These are phyloP conservation scores for Aspidapion aeneum DNA, from an alignment of 2,888 invertebrate genomes.

Conservation along the genomic window DNA sequence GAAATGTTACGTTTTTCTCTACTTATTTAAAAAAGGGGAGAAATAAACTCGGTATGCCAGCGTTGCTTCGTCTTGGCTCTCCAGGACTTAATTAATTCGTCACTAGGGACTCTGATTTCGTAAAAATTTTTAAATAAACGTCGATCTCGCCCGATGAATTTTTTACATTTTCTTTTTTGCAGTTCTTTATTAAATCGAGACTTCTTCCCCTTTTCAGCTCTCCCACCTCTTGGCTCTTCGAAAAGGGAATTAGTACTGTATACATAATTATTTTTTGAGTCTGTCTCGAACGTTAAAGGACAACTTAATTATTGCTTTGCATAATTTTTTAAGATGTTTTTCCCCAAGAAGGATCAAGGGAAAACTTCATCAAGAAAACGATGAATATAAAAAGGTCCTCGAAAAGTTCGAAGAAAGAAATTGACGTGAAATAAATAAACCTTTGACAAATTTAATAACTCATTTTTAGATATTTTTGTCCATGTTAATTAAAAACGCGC, in stretches of 20 bases:
- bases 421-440: background rate
- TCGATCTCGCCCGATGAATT: conserved; percentile 41
- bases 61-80: conserved; percentile 41
- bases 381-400: conserved; percentile 22
- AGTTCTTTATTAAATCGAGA: conserved; percentile 22
- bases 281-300: conserved; percentile 25
- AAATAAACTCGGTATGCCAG: conserved; percentile 20
- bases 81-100: conserved; percentile 49
- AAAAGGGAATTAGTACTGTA: conserved; percentile 23
- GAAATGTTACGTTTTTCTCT: conserved; percentile 50
- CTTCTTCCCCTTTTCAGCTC: conserved; percentile 18
- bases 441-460: background rate
- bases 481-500: no score
- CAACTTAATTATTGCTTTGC: conserved; percentile 29
- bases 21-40: conserved; percentile 47
- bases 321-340: conserved; percentile 27
- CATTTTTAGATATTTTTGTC: no score
- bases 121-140: conserved; percentile 45
- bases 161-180: conserved; percentile 39
- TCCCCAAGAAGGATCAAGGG: conserved; percentile 19
- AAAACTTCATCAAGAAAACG: conserved; percentile 20
- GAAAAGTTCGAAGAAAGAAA: background rate
- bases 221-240: no score
- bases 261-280: conserved; percentile 26
- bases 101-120: conserved; percentile 42